Evolutionary conservation across 2,113 vertebrate species (phyloP).

Genomic region (Pollachius pollachius): DNA sequence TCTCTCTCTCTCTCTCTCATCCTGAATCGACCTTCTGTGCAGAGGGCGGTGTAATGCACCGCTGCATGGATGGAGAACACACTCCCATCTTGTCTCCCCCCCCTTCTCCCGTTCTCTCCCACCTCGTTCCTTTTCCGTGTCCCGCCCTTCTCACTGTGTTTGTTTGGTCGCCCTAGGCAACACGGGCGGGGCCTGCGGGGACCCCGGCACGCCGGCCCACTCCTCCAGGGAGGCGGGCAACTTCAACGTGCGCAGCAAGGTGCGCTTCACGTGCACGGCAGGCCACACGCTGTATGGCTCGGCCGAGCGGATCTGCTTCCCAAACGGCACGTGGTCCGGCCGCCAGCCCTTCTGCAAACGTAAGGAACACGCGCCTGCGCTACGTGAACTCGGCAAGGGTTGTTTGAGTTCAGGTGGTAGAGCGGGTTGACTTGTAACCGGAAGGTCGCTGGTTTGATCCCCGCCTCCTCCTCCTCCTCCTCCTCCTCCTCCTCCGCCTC

Average conservation of each 20-base stretch:
- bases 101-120: neutral
- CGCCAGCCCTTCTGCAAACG: slow-evolving; percentile 95
- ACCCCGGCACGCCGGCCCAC: slow-evolving; percentile 91
- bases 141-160: slow-evolving; percentile 7
- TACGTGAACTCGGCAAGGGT: no score
- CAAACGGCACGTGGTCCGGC: slow-evolving; percentile 95
- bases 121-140: neutral
- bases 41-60: no score
- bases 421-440: no score
- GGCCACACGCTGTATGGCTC: slow-evolving; percentile 93
- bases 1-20: no score
- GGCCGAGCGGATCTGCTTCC: slow-evolving; percentile 89
- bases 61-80: no score
- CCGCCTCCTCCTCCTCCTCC: no score
- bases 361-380: slow-evolving; percentile 58
- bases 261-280: slow-evolving; percentile 86
- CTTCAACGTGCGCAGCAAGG: slow-evolving; percentile 89
- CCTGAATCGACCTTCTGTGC: no score
- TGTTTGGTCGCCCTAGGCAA: slow-evolving; percentile 76
- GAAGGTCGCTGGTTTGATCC: no score
- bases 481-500: no score
- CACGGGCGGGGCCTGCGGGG: slow-evolving; percentile 84
- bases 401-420: no score
- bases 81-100: neutral
- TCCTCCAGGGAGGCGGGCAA: slow-evolving; percentile 87